Conservation (phyloP, 2,888 invertebrate species). For the Ernsta delagoae region DNA sequence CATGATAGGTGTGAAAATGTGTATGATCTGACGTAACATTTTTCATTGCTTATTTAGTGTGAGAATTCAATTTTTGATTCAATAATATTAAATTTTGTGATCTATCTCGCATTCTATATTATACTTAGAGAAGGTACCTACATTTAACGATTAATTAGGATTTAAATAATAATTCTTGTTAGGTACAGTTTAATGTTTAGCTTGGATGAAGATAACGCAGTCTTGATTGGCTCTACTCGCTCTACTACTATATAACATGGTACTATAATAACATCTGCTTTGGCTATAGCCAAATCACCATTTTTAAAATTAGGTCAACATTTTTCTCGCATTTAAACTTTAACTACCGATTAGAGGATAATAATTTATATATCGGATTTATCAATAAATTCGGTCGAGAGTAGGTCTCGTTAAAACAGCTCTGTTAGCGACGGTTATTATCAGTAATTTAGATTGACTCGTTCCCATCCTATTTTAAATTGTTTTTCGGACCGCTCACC, state of each 20-base stretch:
- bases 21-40: neutral
- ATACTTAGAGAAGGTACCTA: too few species aligned
- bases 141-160: too few species aligned
- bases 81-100: neutral
- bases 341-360: too few species aligned
- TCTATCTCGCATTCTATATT: too few species aligned
- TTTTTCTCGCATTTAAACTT: neutral
- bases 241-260: too few species aligned
- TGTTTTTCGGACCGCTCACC: slow-evolving; percentile 49
- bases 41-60: neutral
- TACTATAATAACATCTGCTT: too few species aligned
- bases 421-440: slow-evolving; percentile 38
- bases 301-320: neutral
- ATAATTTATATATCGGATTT: neutral
- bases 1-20: neutral
- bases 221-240: too few species aligned
- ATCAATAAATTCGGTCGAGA: neutral
- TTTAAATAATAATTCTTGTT: too few species aligned
- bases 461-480: slow-evolving; percentile 59
- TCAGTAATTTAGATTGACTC: slow-evolving; percentile 77
- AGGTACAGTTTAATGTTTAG: too few species aligned
- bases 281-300: neutral
- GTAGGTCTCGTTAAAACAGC: neutral
- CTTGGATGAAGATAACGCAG: too few species aligned
- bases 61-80: neutral